phyloP scores from a whole-genome alignment of 2,113 vertebrate species.

The Notiomystis cincta region DNA sequence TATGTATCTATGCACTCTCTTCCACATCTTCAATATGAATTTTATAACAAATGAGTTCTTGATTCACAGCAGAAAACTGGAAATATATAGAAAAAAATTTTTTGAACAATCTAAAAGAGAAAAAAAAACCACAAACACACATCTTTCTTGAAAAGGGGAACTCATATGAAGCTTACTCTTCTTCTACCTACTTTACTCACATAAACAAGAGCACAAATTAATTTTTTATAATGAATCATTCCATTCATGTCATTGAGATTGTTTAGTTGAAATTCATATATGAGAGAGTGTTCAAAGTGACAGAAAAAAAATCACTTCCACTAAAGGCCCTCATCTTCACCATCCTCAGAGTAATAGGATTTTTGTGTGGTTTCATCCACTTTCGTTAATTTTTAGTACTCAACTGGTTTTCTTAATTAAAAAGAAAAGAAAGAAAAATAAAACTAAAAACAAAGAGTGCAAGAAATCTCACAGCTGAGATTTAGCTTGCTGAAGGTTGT shows the following conservation, averaged over 20 bases:
- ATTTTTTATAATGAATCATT: background rate
- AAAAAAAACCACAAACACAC: rapidly evolving
- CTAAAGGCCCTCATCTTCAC: background rate
- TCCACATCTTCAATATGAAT: background rate
- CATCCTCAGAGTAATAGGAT: background rate
- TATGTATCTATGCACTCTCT: background rate
- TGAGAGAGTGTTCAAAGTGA: background rate
- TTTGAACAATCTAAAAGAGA: rapidly evolving
- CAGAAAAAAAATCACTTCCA: background rate
- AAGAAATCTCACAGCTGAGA: background rate
- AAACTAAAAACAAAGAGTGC: background rate
- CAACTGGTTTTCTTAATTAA: background rate
- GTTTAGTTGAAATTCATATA: constrained; percentile 28
- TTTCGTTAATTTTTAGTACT: background rate
- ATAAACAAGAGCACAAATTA: constrained; percentile 34
- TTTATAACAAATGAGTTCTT: background rate
- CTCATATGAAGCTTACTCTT: background rate
- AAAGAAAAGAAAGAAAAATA: background rate
- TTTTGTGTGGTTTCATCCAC: background rate
- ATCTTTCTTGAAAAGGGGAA: background rate
- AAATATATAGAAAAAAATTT: background rate
- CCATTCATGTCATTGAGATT: background rate
- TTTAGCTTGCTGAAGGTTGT: constrained; percentile 37
- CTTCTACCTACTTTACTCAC: background rate
- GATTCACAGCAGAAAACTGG: background rate